Evolutionary conservation across 2,797 vertebrate species (phyloP).

Genomic region (Cyprinella venusta): DNA sequence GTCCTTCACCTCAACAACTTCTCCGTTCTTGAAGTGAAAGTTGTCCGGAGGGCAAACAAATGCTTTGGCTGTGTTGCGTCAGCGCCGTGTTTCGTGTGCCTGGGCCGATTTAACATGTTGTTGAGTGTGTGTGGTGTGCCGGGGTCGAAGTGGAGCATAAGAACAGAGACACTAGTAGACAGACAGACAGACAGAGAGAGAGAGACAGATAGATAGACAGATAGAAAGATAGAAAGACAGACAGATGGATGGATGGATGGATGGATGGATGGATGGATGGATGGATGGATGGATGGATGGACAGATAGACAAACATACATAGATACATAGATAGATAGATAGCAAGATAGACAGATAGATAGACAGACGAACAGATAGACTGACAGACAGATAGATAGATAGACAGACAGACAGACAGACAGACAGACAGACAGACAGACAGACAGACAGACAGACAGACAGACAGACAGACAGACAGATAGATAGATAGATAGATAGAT

Average conservation of each 20-base stretch:
- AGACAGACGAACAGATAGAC: neutral
- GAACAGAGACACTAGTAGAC: neutral
- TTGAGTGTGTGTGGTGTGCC: neutral
- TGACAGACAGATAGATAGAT: neutral
- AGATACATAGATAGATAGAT: no score
- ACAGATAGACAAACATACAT: no score
- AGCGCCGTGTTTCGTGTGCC: neutral
- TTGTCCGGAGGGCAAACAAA: slow-evolving; percentile 42
- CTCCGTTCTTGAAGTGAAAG: slow-evolving; percentile 53
- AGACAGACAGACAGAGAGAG: no score
- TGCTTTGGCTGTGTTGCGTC: slow-evolving; percentile 33
- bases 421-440: neutral
- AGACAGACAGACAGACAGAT: neutral
- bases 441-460: neutral
- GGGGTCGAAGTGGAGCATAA: slow-evolving; percentile 15
- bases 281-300: neutral
- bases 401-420: neutral
- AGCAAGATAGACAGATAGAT: neutral
- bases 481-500: neutral
- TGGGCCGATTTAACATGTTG: neutral
- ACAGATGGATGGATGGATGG: no score
- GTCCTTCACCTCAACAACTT: slow-evolving; percentile 53
- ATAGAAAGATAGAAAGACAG: no score
- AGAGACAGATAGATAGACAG: no score
- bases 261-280: neutral